phyloP scores from a whole-genome alignment of 2,888 invertebrate genomes.

The Tachina grossa region DNA sequence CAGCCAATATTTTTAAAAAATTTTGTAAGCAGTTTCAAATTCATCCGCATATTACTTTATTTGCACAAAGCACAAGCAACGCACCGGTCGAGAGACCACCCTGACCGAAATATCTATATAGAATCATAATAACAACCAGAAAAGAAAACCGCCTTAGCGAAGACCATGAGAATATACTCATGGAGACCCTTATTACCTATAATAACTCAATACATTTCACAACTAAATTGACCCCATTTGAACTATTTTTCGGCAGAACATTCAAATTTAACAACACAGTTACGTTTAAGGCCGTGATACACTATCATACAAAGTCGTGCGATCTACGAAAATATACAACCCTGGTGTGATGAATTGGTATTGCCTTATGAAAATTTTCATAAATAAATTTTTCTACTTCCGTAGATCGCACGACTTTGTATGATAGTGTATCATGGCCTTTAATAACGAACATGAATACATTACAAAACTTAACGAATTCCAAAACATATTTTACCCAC shows the following conservation, averaged over 20 bases:
- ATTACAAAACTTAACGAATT: conserved; percentile 38
- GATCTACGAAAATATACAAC: no score
- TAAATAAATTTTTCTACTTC: no score
- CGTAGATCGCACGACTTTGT: no score
- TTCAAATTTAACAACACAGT: not conserved
- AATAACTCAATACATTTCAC: no score
- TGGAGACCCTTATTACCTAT: conserved; percentile 25
- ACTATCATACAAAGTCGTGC: no score
- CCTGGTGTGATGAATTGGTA: no score
- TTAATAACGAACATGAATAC: conserved; percentile 10
- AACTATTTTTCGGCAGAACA: no score
- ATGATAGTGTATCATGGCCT: no score
- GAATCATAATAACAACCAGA: no score
- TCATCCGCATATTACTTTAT: conserved; percentile 8
- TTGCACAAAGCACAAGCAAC: not conserved
- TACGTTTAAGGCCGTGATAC: no score
- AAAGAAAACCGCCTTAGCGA: no score
- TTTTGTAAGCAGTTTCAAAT: conserved; percentile 27
- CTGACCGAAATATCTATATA: conserved; percentile 59
- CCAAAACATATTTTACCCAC: conserved; percentile 16
- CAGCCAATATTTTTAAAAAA: conserved; percentile 28
- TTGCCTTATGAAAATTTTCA: no score
- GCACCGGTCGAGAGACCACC: not conserved
- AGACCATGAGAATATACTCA: conserved; percentile 19
- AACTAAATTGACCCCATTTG: conserved; percentile 23